Evolutionary conservation across 2,797 vertebrate genomes (phyloP), one percentile per base, ranked within the genome.

Genomic region (Synanceia verrucosa): DNA sequence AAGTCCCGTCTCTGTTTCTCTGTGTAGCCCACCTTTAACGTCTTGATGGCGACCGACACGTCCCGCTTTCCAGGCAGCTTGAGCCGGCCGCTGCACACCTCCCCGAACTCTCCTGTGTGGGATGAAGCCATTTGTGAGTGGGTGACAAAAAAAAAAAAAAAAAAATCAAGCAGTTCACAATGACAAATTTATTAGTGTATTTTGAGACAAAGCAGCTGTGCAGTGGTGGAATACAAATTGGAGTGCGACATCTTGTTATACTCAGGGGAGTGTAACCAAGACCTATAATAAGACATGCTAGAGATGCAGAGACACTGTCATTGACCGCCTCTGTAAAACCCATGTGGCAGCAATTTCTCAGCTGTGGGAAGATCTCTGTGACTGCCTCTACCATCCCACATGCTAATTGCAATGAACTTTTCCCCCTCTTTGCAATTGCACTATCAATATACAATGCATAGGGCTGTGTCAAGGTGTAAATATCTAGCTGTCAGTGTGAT

Each of bases 1-100:
- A 99, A 99, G 88, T 99, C 98, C 87, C 97, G 93, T 76, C 96
- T 95, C 76, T 99, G 98, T 84, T 99, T 99, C 81, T 99, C 97
- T 0, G 98, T 98, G 88, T 97, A 98, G 85, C 97, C 97, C 87
- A 98, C 97, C 91, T 99, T 99, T 43, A 99, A 83, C 0, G 97
- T 99, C 93, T 99, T 99, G 86, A 99, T 99, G 77, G 98, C 98
- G 4, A 98, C 97, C 0, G 97, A 94, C 75, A 95, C 92, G 1
- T 99, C 98, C 73, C 97, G 94, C 80, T 99, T 99, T 29, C 97
- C 98, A 3, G 97, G 97, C 78, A 99, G 96, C 86, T 99, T 99
- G 52, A 99, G 88, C 12, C 97, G 96, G 0, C 98, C 97, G 59
- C 97, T 98, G 92, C 98, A 99, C 64, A 99, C 97, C 91, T 99